Base-by-base conservation (phyloP, 2,888 invertebrate genomes). In the Andrena trimmerana region DNA sequence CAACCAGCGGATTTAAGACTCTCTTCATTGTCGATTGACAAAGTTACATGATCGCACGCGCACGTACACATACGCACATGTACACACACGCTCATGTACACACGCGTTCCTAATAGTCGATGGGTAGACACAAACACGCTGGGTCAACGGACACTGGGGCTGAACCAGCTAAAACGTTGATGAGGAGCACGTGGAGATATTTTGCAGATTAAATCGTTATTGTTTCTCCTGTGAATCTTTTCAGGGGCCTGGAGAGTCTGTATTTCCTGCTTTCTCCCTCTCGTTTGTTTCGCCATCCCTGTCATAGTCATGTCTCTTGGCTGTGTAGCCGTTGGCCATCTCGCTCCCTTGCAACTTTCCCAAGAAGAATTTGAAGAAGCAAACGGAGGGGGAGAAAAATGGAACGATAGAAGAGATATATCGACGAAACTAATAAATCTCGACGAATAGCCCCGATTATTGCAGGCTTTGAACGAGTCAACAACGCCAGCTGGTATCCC, bases 391-490 rank as follows among this genome's bases (percentile, higher is more conserved):
- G 63, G 68, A 57, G 85, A 69, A 66, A 74, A 77, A 65, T 67
- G 68, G 65, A 69, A 65, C 76, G 66, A 70, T 66, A 74, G 70
- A 65, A 67, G 52, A 57, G 77, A 57, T 69, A 20, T 68, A 67
- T 31, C 71, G 31, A 33, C 59, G 74, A 73, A 81, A 88, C 85
- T 88, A 88, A 85, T 81, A 62, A 85, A 83, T 82, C 78, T 77
- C 59, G 70, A 74, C 85, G 57, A 82, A 84, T 80, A 82, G 79
- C 75, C 65, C 77, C 74, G 75, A 86, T 89, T 87, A 87, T 87
- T 89, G 62, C 88, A 89, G 89, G 85, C 87, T 78, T 84, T 82
- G 80, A 79, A 76, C 78, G 69, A 84, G 83, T 83, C 83, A 75
- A 86, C 78, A 87, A 85, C 75, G 84, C 79, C 84, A 84, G 88